Percentiles rank a stretch among this genome's conserved stretches.
Conservation (phyloP, 2,797 vertebrate species). For the Craterocephalus amniculus region DNA sequence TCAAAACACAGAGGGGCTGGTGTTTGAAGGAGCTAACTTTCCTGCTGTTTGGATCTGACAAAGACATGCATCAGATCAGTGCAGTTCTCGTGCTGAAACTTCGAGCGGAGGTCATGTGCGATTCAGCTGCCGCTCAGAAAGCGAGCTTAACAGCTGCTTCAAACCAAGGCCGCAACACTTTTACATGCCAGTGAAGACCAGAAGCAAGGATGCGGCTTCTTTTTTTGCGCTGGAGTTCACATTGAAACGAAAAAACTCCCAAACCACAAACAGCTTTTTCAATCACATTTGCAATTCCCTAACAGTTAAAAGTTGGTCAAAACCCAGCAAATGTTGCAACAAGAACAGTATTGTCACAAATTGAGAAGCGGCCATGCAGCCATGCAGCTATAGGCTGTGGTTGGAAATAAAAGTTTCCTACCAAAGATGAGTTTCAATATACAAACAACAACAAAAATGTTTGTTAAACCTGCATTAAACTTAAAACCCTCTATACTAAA, state of each 20-base stretch:
- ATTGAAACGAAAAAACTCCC: constrained; percentile 5
- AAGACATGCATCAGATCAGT: constrained; percentile 36
- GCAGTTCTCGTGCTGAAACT: constrained; percentile 25
- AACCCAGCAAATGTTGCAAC: constrained; percentile 63
- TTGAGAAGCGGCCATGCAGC: constrained; percentile 45
- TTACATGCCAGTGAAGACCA: constrained; percentile 19
- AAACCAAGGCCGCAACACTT: constrained; percentile 23
- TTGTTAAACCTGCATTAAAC: background rate
- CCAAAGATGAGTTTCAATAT: constrained; percentile 2
- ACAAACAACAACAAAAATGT: too few relatives aligned
- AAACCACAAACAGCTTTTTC: constrained; percentile 33
- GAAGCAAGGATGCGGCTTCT: constrained; percentile 24
- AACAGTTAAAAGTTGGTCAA: constrained; percentile 38
- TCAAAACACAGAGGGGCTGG: constrained; percentile 65
- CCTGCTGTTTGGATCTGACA: constrained; percentile 34
- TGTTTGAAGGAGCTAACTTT: constrained; percentile 47
- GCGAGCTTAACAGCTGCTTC: constrained; percentile 32
- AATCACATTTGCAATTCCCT: constrained; percentile 43
- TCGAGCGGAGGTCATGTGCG: constrained; percentile 44
- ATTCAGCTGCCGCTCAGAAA: constrained; percentile 45
- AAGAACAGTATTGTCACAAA: constrained; percentile 52
- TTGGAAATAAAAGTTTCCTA: constrained; percentile 5
- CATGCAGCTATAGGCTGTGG: constrained; percentile 17
- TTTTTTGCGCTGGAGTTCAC: constrained; percentile 26
- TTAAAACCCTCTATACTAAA: background rate